A percentile compares a stretch with the other conserved stretches of the same genome.
Evolutionary conservation across 2,113 vertebrate species (phyloP).

Genomic region (Marcusenius ussheri): DNA sequence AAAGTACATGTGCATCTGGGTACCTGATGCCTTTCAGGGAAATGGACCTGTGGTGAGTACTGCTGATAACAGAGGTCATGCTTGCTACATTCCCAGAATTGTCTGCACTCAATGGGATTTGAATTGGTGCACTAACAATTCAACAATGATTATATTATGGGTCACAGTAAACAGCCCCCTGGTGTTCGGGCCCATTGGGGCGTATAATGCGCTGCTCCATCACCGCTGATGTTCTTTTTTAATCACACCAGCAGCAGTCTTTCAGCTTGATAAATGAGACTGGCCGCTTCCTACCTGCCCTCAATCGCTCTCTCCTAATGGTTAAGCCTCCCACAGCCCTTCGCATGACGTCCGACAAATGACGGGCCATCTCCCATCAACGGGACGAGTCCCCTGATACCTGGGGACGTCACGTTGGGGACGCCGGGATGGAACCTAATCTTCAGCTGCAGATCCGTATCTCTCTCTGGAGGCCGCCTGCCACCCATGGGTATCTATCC

Average conservation of each 20-base stretch:
- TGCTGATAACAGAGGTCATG: not conserved
- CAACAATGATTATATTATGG: not conserved
- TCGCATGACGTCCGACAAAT: not conserved
- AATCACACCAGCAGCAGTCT: not conserved
- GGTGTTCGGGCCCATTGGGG: not conserved
- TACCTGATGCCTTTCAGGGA: not conserved
- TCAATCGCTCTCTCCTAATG: not conserved
- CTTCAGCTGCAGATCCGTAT: not conserved
- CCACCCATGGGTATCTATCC: not conserved
- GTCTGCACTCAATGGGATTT: not conserved
- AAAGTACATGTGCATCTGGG: not conserved
- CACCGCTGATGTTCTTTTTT: not conserved
- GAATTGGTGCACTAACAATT: not conserved
- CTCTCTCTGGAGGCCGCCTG: not conserved
- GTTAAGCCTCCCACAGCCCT: not conserved
- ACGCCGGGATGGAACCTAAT: not conserved
- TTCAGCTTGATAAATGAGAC: not conserved
- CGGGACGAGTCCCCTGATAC: not conserved
- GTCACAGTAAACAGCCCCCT: not conserved
- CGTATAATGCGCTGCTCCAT: not conserved
- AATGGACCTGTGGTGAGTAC: not conserved
- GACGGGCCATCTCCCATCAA: not conserved
- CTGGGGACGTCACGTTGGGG: not conserved
- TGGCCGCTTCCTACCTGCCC: not conserved
- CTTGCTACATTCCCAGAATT: not conserved